Evolutionary conservation across 2,113 vertebrate species (phyloP).

Genomic region (Erinaceus europaeus): DNA sequence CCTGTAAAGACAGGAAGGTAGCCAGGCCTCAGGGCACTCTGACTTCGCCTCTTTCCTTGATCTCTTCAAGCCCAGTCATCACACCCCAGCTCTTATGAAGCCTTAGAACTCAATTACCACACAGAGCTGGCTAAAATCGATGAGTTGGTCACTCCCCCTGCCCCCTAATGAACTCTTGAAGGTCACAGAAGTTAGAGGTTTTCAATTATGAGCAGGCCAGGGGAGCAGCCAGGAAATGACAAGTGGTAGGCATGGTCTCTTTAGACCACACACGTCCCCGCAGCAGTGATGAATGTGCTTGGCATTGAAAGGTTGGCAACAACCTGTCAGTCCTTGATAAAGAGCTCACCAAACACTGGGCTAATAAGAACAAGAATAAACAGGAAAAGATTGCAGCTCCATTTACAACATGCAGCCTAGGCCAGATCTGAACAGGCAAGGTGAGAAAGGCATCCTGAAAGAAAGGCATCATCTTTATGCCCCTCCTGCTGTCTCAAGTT

Average conservation of each 20-base stretch:
- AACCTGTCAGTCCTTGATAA: constrained; percentile 58
- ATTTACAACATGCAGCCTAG: not conserved
- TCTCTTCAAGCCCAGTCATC: not conserved
- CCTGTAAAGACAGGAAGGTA: not conserved
- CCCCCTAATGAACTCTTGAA: constrained; percentile 12
- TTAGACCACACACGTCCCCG: not conserved
- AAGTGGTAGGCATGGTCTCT: not conserved
- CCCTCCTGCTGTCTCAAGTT: not conserved
- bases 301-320: not conserved
- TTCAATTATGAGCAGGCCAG: not conserved
- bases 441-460: not conserved
- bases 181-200: constrained; percentile 49
- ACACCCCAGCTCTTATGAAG: not conserved
- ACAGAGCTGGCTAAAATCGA: not conserved
- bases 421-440: constrained; percentile 3
- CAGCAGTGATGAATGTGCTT: constrained; percentile 17
- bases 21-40: not conserved
- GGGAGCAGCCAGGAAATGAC: constrained; percentile 40
- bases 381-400: not conserved
- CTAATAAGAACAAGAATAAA: constrained; percentile 34
- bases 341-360: constrained; percentile 43
- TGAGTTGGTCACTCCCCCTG: constrained; percentile 6
- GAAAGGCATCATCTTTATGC: not conserved
- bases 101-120: not conserved
- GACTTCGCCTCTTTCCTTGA: not conserved